Conservation (phyloP, 2,888 invertebrate species). For the Cryptosula pallasiana region DNA sequence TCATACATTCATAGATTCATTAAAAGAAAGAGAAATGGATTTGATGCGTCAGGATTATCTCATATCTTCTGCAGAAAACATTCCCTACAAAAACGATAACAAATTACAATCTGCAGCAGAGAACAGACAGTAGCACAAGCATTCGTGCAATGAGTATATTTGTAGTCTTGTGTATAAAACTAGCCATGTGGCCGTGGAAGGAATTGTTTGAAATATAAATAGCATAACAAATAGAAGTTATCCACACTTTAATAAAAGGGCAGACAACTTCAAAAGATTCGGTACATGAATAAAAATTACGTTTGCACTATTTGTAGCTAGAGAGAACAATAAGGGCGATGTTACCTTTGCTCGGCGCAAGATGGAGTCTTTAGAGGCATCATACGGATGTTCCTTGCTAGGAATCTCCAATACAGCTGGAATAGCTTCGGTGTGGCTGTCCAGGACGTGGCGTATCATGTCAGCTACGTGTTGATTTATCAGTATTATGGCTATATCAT, state of each 20-base stretch:
- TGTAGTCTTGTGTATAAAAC: no score
- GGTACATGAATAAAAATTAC: not conserved
- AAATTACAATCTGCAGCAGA: no score
- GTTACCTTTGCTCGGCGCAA: conserved; percentile 86
- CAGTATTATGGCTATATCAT: conserved; percentile 96
- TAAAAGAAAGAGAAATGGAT: no score
- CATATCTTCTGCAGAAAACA: conserved; percentile 83
- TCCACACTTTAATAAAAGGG: no score
- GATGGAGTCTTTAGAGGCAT: conserved; percentile 96
- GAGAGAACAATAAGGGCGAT: not conserved
- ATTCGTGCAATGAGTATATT: no score
- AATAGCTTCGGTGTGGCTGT: conserved; percentile 83
- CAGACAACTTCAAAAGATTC: not conserved
- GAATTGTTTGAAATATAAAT: no score
- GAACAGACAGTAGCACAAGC: no score
- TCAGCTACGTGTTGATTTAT: conserved; percentile 98
- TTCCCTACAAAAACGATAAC: conserved; percentile 65
- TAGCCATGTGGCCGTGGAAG: no score
- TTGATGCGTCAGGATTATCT: conserved; percentile 50
- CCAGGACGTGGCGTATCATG: conserved; percentile 91
- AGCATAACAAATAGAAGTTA: no score
- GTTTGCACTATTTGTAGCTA: not conserved
- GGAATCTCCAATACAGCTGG: conserved; percentile 97
- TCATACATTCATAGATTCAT: no score
- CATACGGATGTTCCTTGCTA: conserved; percentile 95